phyloP scores from a whole-genome alignment of 1,140 invertebrate genomes.

The Mactra quadrangularis region DNA sequence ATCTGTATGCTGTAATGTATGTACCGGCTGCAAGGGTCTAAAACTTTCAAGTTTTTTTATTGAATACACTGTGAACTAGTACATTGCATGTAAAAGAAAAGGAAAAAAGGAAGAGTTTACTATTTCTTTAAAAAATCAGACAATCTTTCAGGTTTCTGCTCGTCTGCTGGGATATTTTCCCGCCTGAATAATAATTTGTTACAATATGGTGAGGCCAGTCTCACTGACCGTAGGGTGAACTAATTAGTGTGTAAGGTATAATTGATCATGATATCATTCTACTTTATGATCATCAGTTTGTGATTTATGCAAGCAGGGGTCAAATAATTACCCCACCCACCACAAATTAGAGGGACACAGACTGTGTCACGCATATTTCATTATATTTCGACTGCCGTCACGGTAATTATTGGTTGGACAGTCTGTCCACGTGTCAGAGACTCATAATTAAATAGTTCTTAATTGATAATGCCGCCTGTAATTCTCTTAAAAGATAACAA shows the following conservation, averaged over 20 bases:
- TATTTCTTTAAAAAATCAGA: too few species aligned
- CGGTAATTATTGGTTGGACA: constrained; percentile 54
- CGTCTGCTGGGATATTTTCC: constrained; percentile 14
- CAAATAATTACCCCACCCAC: constrained; percentile 64
- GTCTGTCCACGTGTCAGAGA: constrained; percentile 57
- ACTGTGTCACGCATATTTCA: constrained; percentile 55
- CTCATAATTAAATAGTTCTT: constrained; percentile 59
- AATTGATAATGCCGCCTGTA: constrained; percentile 25
- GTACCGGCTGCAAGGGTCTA: too few species aligned
- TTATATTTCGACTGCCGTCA: constrained; percentile 21
- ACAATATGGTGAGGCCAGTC: constrained; percentile 42
- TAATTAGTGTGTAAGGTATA: constrained; percentile 51
- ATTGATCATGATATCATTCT: constrained; percentile 57
- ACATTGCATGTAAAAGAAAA: too few species aligned
- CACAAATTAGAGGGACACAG: constrained; percentile 58
- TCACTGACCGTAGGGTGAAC: constrained; percentile 15
- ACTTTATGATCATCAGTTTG: constrained; percentile 47
- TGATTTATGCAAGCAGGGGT: constrained; percentile 57
- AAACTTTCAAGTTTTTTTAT: too few species aligned
- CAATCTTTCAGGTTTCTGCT: background rate
- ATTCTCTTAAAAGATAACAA: too few species aligned
- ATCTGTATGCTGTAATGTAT: too few species aligned
- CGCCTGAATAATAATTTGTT: constrained; percentile 14
- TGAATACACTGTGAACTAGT: too few species aligned
- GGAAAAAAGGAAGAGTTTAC: too few species aligned